A percentile compares a stretch with the other conserved stretches of the same genome.
Conservation (phyloP, 1,140 invertebrate species). For the Protaetia brevitarsis region DNA sequence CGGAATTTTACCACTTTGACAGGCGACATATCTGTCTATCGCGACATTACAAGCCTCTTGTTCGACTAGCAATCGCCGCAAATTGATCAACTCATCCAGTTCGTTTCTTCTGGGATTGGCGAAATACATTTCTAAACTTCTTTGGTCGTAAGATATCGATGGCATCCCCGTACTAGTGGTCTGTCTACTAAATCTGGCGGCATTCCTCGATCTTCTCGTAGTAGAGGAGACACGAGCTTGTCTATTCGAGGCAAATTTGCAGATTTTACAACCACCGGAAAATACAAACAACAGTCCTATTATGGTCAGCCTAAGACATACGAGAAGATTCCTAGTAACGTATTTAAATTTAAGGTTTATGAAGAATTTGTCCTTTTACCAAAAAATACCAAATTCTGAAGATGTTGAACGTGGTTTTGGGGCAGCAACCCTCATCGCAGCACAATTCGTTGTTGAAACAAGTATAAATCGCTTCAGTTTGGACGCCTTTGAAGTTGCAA, state of each 20-base stretch:
- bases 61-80: not conserved
- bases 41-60: slow-evolving; percentile 10
- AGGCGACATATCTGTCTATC: slow-evolving; percentile 9
- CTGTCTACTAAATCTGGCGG: not conserved
- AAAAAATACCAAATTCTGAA: slow-evolving; percentile 27
- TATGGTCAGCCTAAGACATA: not conserved
- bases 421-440: slow-evolving; percentile 26
- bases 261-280: slow-evolving; percentile 20
- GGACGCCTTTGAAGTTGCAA: slow-evolving; percentile 1
- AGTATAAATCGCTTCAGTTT: slow-evolving; percentile 21
- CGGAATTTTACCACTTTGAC: not conserved
- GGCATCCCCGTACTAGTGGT: not conserved
- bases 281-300: slow-evolving; percentile 21
- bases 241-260: not conserved
- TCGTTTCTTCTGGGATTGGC: not conserved
- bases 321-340: not conserved
- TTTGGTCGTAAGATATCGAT: not conserved
- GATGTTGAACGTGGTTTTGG: not conserved
- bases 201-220: not conserved
- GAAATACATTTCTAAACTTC: slow-evolving; percentile 15
- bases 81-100: not conserved
- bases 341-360: not conserved
- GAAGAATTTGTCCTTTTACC: slow-evolving; percentile 6
- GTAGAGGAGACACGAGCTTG: not conserved
- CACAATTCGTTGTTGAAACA: slow-evolving; percentile 23